These are phyloP conservation scores for Clinocottus analis DNA, from an alignment of 2,113 vertebrate species.

Conservation along the genomic window DNA sequence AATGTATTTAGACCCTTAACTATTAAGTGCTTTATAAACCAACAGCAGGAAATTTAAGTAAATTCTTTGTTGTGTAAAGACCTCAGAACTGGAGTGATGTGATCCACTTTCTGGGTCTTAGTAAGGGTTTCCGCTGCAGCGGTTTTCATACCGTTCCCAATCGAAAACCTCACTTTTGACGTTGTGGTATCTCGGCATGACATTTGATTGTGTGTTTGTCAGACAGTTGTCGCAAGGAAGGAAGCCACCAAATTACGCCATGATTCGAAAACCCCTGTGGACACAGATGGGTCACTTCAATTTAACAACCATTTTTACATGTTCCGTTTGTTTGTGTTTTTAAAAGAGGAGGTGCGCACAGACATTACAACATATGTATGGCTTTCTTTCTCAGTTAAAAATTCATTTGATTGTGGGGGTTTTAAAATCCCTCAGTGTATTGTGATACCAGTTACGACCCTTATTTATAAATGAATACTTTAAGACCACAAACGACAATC, in stretches of 20 bases:
- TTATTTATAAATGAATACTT: neutral
- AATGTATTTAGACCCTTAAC: no score
- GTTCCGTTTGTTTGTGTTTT: neutral
- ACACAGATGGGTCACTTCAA: neutral
- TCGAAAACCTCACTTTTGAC: neutral
- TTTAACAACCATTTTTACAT: neutral
- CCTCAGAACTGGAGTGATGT: no score
- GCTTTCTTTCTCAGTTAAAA: neutral
- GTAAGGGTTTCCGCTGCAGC: no score
- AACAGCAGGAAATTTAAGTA: no score
- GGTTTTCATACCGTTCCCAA: neutral
- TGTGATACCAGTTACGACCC: neutral
- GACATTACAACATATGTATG: neutral
- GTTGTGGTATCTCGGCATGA: conserved; percentile 17
- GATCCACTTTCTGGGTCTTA: no score
- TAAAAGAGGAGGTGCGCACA: neutral
- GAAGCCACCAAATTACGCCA: neutral
- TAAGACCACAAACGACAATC: neutral
- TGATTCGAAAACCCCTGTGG: neutral
- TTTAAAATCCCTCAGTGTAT: neutral
- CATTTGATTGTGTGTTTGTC: no score
- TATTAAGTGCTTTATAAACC: no score
- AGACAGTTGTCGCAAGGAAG: neutral
- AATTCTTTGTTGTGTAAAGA: no score
- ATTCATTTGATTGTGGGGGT: neutral